Conservation (phyloP, 2,888 invertebrate genomes). For the Seira ritae region DNA sequence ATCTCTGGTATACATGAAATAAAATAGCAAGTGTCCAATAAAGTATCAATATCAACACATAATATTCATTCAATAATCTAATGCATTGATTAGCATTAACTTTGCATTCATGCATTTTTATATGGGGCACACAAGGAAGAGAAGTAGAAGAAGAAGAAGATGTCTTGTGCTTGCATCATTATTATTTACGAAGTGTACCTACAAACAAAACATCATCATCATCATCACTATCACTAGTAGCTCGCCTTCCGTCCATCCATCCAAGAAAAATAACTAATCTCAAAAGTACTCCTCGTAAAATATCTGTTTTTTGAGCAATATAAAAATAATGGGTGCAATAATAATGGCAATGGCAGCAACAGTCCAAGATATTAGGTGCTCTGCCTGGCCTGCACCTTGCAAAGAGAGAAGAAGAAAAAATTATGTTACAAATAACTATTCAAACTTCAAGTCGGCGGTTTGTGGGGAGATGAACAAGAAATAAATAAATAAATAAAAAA, state of each 20-base stretch:
- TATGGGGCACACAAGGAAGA: constrained; percentile 11
- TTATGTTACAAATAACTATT: background rate
- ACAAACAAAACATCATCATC: constrained; percentile 8
- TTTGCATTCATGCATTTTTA: constrained; percentile 48
- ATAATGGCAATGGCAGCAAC: background rate
- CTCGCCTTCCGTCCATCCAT: constrained; percentile 52
- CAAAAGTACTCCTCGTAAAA: background rate
- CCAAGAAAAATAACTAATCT: constrained; percentile 23
- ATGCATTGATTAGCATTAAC: constrained; percentile 56
- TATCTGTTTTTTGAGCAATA: constrained; percentile 1
- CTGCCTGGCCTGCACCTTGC: background rate
- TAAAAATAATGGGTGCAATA: constrained; percentile 7
- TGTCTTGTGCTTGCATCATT: constrained; percentile 47
- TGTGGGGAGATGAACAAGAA: constrained; percentile 8
- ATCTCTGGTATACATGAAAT: background rate
- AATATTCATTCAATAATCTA: constrained; percentile 45
- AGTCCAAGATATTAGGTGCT: background rate
- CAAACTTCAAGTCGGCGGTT: background rate
- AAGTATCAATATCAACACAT: constrained; percentile 35
- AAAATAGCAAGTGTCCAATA: constrained; percentile 41
- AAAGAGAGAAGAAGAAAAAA: no score
- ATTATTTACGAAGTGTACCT: background rate
- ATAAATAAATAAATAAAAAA: background rate
- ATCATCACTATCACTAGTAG: constrained; percentile 24
- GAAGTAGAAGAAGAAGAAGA: constrained; percentile 55